A percentile compares a stretch with the other conserved stretches of the same genome.
Evolutionary conservation across 2,797 vertebrate genomes (phyloP).

Genomic region (Morelia viridis): DNA sequence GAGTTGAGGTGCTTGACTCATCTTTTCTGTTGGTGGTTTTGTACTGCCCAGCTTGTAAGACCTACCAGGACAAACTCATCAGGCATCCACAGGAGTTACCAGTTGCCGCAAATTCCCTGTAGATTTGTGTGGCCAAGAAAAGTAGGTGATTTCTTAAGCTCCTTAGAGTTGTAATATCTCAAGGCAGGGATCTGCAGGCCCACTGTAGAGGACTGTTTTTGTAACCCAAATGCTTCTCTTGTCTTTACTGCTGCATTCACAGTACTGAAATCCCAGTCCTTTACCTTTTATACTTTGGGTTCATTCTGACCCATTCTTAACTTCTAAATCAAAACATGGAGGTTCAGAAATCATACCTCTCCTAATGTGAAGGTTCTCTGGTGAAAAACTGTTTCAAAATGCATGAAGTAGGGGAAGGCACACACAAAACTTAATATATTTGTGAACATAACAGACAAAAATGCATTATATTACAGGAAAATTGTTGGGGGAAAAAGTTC

Average conservation of each 20-base stretch:
- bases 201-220: background rate
- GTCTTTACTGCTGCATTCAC: background rate
- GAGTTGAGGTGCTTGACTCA: slow-evolving; percentile 11
- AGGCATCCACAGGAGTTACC: background rate
- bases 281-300: background rate
- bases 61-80: background rate
- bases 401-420: background rate
- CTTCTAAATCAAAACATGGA: background rate
- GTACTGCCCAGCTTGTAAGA: background rate
- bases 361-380: background rate
- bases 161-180: background rate
- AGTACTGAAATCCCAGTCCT: background rate
- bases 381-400: background rate
- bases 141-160: background rate
- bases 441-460: background rate
- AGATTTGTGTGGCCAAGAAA: background rate
- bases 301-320: background rate
- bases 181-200: background rate
- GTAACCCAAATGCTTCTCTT: background rate
- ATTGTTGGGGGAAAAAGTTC: background rate
- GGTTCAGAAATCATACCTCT: background rate
- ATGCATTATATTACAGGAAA: background rate
- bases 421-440: background rate
- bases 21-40: background rate
- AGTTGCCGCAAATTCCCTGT: background rate